These are phyloP conservation scores for Coremacera marginata DNA, from an alignment of 2,888 invertebrate species.

Conservation along the genomic window DNA sequence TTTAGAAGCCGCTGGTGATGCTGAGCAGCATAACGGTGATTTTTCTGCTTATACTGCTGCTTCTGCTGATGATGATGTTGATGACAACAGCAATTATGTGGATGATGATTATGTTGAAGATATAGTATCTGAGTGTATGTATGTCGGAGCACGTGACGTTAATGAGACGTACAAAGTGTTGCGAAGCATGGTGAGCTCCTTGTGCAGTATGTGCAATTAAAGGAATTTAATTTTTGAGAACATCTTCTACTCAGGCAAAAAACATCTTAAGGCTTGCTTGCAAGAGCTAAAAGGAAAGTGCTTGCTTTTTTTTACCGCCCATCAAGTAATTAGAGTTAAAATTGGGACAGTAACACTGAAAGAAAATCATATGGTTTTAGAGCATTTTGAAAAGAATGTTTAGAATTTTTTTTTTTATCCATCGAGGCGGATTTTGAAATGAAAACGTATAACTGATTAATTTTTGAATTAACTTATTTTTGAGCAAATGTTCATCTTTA, in stretches of 20 bases:
- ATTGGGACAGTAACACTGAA: neutral
- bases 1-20: neutral
- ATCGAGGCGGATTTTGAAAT: too few relatives aligned
- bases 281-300: too few relatives aligned
- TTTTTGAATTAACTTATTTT: too few relatives aligned
- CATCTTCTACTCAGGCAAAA: constrained; percentile 5
- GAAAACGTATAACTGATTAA: too few relatives aligned
- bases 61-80: neutral
- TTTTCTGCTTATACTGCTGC: neutral
- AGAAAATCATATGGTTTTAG: neutral
- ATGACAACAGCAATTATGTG: constrained; percentile 8
- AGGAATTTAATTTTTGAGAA: constrained; percentile 16
- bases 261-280: neutral
- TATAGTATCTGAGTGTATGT: neutral
- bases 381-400: too few relatives aligned
- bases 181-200: neutral
- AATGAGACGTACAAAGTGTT: constrained; percentile 20
- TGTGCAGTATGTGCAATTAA: constrained; percentile 17
- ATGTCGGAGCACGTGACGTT: constrained; percentile 17
- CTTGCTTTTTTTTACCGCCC: too few relatives aligned
- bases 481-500: too few relatives aligned
- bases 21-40: neutral
- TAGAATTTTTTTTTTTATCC: too few relatives aligned
- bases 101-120: constrained; percentile 8
- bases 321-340: too few relatives aligned